Evolutionary conservation across 2,888 invertebrate genomes (phyloP).

Genomic region (Girardia tigrina): DNA sequence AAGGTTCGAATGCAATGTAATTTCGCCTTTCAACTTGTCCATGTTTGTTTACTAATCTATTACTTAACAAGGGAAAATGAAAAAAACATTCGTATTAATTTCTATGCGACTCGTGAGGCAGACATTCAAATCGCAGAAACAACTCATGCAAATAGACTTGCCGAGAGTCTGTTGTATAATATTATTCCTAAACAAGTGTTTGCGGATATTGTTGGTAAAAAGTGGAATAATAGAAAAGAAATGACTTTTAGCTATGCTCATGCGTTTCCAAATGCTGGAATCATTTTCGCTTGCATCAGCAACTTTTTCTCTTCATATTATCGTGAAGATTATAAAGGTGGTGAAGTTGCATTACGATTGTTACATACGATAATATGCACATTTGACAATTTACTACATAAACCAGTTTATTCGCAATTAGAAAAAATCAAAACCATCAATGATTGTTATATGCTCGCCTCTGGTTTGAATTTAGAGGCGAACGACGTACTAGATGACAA

Average conservation of each 20-base stretch:
- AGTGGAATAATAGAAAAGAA: constrained; percentile 8
- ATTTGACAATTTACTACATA: constrained; percentile 25
- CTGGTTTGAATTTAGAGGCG: constrained; percentile 70
- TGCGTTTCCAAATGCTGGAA: constrained; percentile 44
- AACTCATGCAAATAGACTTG: neutral
- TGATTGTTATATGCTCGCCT: constrained; percentile 90
- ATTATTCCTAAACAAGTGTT: neutral
- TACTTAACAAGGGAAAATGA: constrained; percentile 3
- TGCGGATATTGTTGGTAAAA: neutral
- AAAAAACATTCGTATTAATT: neutral
- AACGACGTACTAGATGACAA: constrained; percentile 61
- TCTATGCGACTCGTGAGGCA: neutral
- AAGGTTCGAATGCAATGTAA: neutral
- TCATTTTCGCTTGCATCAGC: constrained; percentile 85
- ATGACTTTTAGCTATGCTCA: neutral
- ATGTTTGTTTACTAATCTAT: neutral
- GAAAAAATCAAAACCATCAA: constrained; percentile 96
- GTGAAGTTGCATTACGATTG: constrained; percentile 84
- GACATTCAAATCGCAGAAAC: neutral
- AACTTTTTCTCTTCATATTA: constrained; percentile 74
- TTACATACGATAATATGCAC: constrained; percentile 58
- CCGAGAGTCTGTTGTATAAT: neutral
- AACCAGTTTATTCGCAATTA: constrained; percentile 56
- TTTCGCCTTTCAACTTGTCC: neutral
- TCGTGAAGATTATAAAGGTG: constrained; percentile 33